Conservation (phyloP, 2,888 invertebrate species). For the Suillia variegata region DNA sequence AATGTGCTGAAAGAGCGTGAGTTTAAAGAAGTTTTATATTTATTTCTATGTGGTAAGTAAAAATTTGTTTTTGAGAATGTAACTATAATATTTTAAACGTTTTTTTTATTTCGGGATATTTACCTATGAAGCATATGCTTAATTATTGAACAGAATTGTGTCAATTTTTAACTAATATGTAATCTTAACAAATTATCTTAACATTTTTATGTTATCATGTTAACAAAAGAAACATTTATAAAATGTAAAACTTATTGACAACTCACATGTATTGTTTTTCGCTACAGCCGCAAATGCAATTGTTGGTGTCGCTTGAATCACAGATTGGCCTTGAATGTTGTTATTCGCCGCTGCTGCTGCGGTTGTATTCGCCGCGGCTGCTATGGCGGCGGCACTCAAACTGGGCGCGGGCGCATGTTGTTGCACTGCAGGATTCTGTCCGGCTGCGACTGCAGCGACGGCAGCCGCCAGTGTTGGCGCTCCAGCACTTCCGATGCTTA, state of each 20-base stretch:
- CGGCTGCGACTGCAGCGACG: constrained; percentile 33
- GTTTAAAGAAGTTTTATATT: no score
- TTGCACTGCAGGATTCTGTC: constrained; percentile 51
- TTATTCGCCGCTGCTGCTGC: constrained; percentile 37
- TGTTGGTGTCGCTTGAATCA: constrained; percentile 61
- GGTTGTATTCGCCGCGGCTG: constrained; percentile 31
- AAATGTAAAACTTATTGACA: no score
- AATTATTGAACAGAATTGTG: no score
- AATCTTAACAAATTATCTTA: no score
- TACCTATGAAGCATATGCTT: no score
- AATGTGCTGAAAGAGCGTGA: constrained; percentile 51
- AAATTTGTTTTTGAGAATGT: no score
- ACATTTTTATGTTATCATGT: no score
- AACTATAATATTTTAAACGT: no score
- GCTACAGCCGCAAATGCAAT: constrained; percentile 71
- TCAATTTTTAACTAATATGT: no score
- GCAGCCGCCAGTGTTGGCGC: constrained; percentile 34
- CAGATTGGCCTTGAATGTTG: constrained; percentile 61
- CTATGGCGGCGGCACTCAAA: constrained; percentile 26
- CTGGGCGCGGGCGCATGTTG: constrained; percentile 58
- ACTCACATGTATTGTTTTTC: constrained; percentile 63
- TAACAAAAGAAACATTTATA: no score
- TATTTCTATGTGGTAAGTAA: no score
- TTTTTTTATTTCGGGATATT: no score
- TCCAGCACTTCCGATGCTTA: constrained; percentile 17